These are phyloP conservation scores for Muscidifurax raptorellus DNA, from an alignment of 1,140 invertebrate species.

Conservation along the genomic window DNA sequence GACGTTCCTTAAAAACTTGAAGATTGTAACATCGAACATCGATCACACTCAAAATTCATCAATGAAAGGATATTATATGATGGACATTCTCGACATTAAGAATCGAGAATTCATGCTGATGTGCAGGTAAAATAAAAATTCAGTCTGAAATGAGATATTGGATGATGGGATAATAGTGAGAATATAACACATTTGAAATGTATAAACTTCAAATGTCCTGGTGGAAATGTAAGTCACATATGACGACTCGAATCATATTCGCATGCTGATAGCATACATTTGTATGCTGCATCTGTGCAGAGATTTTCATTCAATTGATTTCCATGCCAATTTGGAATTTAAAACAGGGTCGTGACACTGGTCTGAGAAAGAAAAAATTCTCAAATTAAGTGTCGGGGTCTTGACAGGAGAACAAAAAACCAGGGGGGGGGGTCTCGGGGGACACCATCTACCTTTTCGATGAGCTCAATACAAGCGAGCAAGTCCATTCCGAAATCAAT, in stretches of 20 bases:
- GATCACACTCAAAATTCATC: constrained; percentile 24
- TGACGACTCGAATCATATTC: constrained; percentile 10
- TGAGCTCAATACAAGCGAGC: constrained; percentile 96
- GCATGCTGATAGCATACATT: constrained; percentile 9
- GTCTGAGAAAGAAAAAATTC: constrained; percentile 18
- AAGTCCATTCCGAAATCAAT: constrained; percentile 99
- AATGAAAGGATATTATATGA: neutral
- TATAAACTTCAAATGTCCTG: neutral
- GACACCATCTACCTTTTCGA: constrained; percentile 91
- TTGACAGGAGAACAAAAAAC: constrained; percentile 43
- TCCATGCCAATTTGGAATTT: constrained; percentile 16
- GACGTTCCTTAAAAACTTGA: constrained; percentile 26
- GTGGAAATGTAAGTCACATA: constrained; percentile 11
- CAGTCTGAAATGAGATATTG: neutral
- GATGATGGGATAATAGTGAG: neutral
- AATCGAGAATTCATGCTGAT: constrained; percentile 17
- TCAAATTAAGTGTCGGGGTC: neutral
- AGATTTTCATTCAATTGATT: constrained; percentile 6
- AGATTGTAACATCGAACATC: constrained; percentile 19
- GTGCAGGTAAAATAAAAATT: neutral
- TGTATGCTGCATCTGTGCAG: neutral
- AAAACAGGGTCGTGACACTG: constrained; percentile 5
- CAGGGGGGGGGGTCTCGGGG: constrained; percentile 21
- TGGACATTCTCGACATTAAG: neutral
- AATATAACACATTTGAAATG: neutral